Evolutionary conservation across 2,888 invertebrate species (phyloP), one percentile per base, ranked within the genome.

Genomic region (Bimastos eiseni): DNA sequence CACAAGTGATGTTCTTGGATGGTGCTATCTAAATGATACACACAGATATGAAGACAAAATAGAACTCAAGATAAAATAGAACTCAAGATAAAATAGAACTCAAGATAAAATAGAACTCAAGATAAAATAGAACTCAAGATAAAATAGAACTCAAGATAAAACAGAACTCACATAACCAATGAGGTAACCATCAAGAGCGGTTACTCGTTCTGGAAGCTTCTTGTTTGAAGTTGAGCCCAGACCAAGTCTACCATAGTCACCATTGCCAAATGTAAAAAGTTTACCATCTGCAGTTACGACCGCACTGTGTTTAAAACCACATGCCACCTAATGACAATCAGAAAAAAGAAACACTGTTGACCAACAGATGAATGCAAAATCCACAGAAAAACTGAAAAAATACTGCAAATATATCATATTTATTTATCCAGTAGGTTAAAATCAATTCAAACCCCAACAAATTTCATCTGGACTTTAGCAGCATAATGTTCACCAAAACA

Each of bases 281-380:
- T 96, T 96, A 21, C 97, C 97, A 93, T 96, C 96, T 11, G 95
- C 95, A 4, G 96, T 96, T 41, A 97, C 96, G 13, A 96, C 96
- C 13, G 96, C 96, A 93, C 96, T 96, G 93, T 96, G 96, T 93
- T 96, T 96, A 93, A 96, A 96, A 3, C 96, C 96, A 94, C 96
- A 96, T 4, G 96, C 95, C 13, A 96, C 96, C 95, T 96, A 93
- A 0, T 93, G 91, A 86, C 30, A 89, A 19, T 17, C 55, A 91
- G 36, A 91, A 41, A 17, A 89, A 44, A 70, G 4, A 70, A 70
- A n/a, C 70, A 70, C n/a, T 70, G 70, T n/a, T 70, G 55, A 30
- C 30, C 55, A 30, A 30, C 13, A 55, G 55, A 55, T 55, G 70
- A 8, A 70, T 11, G 30, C 1, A 17, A 49, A 49, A n/a, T 70